Evolutionary conservation across 1,140 invertebrate genomes (phyloP), one percentile per base, ranked within the genome.

Genomic region (Catajapyx aquilonaris): DNA sequence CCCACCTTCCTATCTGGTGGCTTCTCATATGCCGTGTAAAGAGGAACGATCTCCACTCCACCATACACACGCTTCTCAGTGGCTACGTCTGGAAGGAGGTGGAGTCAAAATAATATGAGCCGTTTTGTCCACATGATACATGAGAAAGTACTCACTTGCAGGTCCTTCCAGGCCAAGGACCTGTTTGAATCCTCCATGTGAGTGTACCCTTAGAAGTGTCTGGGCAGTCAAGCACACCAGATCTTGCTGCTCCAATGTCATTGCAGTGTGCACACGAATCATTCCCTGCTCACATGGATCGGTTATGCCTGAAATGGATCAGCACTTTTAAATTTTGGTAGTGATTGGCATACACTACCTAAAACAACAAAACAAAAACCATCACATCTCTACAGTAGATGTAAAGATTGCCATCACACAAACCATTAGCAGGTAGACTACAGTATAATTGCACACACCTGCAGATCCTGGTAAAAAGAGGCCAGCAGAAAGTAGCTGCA

Each of bases 191-290:
- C n/a, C n/a, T n/a, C 88, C 90, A 49, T 94, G 81, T 4, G 78
- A 71, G 15, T 96, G 63, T 5, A 96, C 80, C 20, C 91, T 64
- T 0, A 95, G 57, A 4, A 97, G 56, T 1, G 80, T 88, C 59
- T 84, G 79, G 2, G 88, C 83, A 17, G 90, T 91, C 47, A 85
- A 69, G 51, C 90, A 93, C 33, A 91, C 81, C 33, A 76, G 61
- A 61, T 97, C 93, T 60, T 94, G 86, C 55, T 96, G 85, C 50
- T 91, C 85, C n/a, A 94, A 61, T 0, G 80, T 75, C 65, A 97
- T 77, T 1, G 76, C 72, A 17, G 83, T 87, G 52, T 96, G 90
- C 3, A 93, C 81, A 11, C 88, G 67, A 21, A 84, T 74, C 43
- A 77, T 80, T 1, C 81, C 81, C n/a, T n/a, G n/a, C n/a, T n/a